Evolutionary conservation across 1,140 invertebrate species (phyloP).

Genomic region (Belonocnema kinseyi): DNA sequence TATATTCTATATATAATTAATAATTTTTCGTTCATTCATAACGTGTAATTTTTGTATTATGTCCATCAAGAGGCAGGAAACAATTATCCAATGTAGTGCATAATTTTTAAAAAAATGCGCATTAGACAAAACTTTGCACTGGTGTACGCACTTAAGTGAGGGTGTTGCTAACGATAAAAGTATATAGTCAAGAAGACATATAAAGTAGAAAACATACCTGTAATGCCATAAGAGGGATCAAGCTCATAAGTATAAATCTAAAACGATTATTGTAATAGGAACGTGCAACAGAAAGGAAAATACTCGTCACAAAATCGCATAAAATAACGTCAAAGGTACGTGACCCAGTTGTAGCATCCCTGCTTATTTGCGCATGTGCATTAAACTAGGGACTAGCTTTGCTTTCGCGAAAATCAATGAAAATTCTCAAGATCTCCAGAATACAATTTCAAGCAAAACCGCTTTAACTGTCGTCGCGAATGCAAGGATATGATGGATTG

Average conservation of each 20-base stretch:
- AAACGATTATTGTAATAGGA: not conserved
- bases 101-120: no score
- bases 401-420: constrained; percentile 30
- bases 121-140: no score
- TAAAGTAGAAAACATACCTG: not conserved
- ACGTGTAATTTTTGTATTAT: no score
- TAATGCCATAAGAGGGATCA: not conserved
- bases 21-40: no score
- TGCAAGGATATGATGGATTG: not conserved
- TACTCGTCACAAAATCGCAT: constrained; percentile 21
- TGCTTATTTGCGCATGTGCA: constrained; percentile 27
- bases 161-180: no score
- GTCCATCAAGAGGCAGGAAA: no score
- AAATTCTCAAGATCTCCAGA: constrained; percentile 26
- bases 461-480: not conserved
- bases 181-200: not conserved
- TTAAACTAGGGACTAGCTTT: constrained; percentile 6
- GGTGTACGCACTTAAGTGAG: no score
- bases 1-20: no score
- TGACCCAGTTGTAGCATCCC: constrained; percentile 36
- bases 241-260: not conserved
- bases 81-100: no score
- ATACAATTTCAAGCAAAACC: constrained; percentile 11
- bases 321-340: constrained; percentile 36
- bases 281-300: constrained; percentile 13